These are phyloP conservation scores for Drosophila anomalata DNA, from an alignment of 2,888 invertebrate species.

Conservation along the genomic window DNA sequence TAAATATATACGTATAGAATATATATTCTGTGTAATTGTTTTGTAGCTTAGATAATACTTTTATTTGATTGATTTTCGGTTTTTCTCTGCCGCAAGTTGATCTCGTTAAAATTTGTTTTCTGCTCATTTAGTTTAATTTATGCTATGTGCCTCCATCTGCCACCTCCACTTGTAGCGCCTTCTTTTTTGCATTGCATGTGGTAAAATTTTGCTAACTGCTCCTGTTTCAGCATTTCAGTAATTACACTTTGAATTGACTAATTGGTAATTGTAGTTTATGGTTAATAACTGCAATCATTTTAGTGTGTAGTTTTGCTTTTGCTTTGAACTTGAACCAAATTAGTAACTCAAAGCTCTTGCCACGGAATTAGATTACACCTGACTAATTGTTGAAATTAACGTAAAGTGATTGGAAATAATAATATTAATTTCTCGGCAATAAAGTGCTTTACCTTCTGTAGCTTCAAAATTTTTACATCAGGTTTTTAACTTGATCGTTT, in stretches of 20 bases:
- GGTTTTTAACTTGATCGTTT: neutral
- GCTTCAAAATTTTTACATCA: constrained; percentile 6
- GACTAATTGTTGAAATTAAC: constrained; percentile 30
- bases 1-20: constrained; percentile 43
- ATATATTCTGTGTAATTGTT: constrained; percentile 50
- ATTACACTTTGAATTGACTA: constrained; percentile 76
- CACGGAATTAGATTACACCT: constrained; percentile 29
- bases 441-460: neutral
- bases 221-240: constrained; percentile 53
- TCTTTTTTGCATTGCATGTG: constrained; percentile 43
- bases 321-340: constrained; percentile 42
- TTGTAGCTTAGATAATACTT: constrained; percentile 80
- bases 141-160: constrained; percentile 42
- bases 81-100: constrained; percentile 72
- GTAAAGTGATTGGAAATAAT: constrained; percentile 23
- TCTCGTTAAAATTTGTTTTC: constrained; percentile 49
- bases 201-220: constrained; percentile 67
- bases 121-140: constrained; percentile 38
- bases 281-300: constrained; percentile 57
- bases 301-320: constrained; percentile 29
- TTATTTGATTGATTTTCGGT: constrained; percentile 82
- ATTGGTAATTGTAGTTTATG: constrained; percentile 65
- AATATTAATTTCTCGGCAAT: constrained; percentile 11
- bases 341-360: constrained; percentile 35
- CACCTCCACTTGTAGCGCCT: constrained; percentile 38